A percentile compares a stretch with the other conserved stretches of the same genome.
phyloP scores from a whole-genome alignment of 2,113 vertebrate species.

The Microcebus jonahi region DNA sequence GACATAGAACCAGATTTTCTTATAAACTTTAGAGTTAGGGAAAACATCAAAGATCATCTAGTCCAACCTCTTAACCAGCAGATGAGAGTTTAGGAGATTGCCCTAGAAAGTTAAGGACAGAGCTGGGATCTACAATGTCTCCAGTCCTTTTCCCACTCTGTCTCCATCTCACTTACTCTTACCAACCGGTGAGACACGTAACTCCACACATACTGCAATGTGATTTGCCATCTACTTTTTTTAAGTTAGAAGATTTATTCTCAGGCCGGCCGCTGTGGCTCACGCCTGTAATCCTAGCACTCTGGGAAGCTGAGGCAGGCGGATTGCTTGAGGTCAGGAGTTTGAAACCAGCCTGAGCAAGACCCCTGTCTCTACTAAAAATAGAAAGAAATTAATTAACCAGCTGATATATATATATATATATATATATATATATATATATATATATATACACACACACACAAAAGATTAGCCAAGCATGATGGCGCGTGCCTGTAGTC shows the following conservation, averaged over 20 bases:
- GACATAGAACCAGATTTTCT: not conserved
- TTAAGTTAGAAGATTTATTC: not conserved
- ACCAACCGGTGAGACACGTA: not conserved
- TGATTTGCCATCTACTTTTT: not conserved
- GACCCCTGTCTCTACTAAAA: too few relatives aligned
- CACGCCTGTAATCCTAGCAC: too few relatives aligned
- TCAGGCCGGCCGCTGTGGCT: not conserved
- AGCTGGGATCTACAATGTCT: accelerated
- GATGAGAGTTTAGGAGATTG: not conserved
- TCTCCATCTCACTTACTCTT: not conserved
- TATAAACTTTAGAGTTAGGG: not conserved
- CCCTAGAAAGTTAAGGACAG: not conserved
- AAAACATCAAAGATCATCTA: not conserved
- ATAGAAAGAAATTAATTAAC: too few relatives aligned
- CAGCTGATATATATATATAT: too few relatives aligned
- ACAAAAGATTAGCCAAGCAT: too few relatives aligned
- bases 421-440: too few relatives aligned
- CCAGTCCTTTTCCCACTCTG: not conserved
- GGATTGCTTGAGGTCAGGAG: too few relatives aligned
- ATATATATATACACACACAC: too few relatives aligned
- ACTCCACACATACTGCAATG: not conserved
- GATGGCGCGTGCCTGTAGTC: too few relatives aligned
- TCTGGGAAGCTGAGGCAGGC: too few relatives aligned
- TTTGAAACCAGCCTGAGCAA: too few relatives aligned
- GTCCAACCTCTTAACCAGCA: not conserved